phyloP scores from a whole-genome alignment of 2,113 vertebrate species.

The Heloderma charlesbogerti region DNA sequence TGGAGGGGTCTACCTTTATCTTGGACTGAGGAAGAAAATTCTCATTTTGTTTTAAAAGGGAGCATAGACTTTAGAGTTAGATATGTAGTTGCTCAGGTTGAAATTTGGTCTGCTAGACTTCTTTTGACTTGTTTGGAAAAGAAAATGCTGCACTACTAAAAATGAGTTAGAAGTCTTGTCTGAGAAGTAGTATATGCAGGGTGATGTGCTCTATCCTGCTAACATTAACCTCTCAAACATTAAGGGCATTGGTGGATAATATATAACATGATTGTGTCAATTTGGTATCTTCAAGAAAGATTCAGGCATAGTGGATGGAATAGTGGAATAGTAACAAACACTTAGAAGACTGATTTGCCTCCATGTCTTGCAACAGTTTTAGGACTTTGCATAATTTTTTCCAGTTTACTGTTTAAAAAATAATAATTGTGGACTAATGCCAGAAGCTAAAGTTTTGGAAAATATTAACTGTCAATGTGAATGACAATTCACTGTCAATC shows the following conservation, averaged over 20 bases:
- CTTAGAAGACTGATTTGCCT: neutral
- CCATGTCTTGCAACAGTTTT: neutral
- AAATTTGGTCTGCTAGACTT: neutral
- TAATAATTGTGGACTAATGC: neutral
- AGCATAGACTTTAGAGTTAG: neutral
- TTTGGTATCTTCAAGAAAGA: conserved; percentile 1
- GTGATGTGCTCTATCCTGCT: neutral
- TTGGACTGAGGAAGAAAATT: neutral
- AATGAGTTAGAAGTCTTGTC: conserved; percentile 2
- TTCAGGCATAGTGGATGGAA: neutral
- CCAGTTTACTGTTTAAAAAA: neutral
- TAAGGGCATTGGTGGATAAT: neutral
- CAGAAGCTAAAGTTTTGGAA: neutral
- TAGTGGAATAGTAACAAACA: neutral
- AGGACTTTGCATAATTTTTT: neutral
- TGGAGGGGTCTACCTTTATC: neutral
- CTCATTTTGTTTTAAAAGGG: neutral
- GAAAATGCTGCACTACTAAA: conserved; percentile 25
- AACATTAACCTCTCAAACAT: neutral
- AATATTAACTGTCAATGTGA: neutral
- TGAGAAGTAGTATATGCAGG: neutral
- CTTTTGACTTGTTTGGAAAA: neutral
- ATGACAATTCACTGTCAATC: too few relatives aligned
- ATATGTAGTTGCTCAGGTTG: neutral
- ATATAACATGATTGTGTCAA: conserved; percentile 11